Base-by-base conservation (phyloP, 2,113 vertebrate species). In the Callopanchax toddi region DNA sequence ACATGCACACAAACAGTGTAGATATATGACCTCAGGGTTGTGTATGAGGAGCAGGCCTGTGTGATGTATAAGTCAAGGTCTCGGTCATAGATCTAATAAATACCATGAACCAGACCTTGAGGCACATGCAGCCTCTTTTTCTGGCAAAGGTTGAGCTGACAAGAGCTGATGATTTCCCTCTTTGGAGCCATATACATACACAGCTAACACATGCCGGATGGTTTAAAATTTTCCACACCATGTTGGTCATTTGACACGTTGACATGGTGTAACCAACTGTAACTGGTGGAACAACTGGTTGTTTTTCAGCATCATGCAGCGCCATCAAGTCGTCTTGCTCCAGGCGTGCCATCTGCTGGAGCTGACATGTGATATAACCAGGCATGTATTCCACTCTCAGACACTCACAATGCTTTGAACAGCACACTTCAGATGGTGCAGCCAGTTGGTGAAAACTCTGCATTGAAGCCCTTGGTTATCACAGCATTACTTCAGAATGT, bases 61-160 rank as follows among this genome's bases (percentile, higher is more conserved):
- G 55, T 87, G 84, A 90, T 85, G 74, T 67, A 89, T 87, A 79
- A 76, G 63, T 63, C 79, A 84, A 74, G 57, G 57, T 52, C 83
- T 60, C 5, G 26, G 66, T 53, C 73, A 77, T 83, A 86, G 79
- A 79, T 86, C 74, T 77, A 69, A 60, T 17, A 74, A 76, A 74
- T 81, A 85, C 70, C 67, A 71, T 43, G 52, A 51, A 70, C 40
- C 65, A 66, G 64, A 70, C 73, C 77, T 76, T 81, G 81, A 32
- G 44, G 43, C 46, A 16, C 65, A 55, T 29, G 49, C 44, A 73
- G 23, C 74, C 56, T 58, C 45, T 61, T 62, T 74, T 78, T 62
- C 34, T 71, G 60, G 68, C 39, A 57, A 17, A 53, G 60, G 45
- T 42, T 67, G 59, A 67, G 57, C 23, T 65, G 72, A 63, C 45